Conservation (phyloP, 2,113 vertebrate species). For the Spea bombifrons region DNA sequence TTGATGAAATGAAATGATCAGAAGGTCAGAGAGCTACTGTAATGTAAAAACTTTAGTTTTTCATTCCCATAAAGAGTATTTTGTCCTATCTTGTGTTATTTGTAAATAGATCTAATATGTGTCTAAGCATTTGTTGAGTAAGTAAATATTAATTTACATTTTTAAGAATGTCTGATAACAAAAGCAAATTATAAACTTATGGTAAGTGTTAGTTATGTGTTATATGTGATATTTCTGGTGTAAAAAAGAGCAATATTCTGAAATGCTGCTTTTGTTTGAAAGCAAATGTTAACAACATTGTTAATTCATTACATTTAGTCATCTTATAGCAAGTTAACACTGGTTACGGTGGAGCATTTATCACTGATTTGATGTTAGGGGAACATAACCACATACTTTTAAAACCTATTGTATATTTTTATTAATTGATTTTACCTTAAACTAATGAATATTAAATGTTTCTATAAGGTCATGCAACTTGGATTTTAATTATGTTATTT, state of each 20-base stretch:
- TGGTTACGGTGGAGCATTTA: slow-evolving; percentile 3
- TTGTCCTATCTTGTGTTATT: slow-evolving; percentile 14
- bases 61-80: slow-evolving; percentile 32
- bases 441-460: no score
- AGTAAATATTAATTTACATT: neutral
- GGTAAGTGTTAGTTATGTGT: slow-evolving; percentile 37
- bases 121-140: slow-evolving; percentile 4
- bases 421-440: no score
- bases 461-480: no score
- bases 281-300: slow-evolving; percentile 78
- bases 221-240: slow-evolving; percentile 35
- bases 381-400: no score
- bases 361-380: neutral
- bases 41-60: slow-evolving; percentile 46
- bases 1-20: slow-evolving; percentile 29
- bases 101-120: slow-evolving; percentile 33
- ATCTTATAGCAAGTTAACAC: slow-evolving; percentile 6
- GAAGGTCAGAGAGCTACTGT: slow-evolving; percentile 31
- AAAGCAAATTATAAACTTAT: slow-evolving; percentile 23
- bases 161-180: slow-evolving; percentile 13
- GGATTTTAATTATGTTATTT: no score
- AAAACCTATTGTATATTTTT: no score
- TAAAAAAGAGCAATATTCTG: slow-evolving; percentile 46
- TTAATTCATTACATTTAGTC: slow-evolving; percentile 57
- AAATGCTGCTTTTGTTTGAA: slow-evolving; percentile 54